These are phyloP conservation scores for Gallirallus australis DNA, from an alignment of 2,797 vertebrate species.

Conservation along the genomic window DNA sequence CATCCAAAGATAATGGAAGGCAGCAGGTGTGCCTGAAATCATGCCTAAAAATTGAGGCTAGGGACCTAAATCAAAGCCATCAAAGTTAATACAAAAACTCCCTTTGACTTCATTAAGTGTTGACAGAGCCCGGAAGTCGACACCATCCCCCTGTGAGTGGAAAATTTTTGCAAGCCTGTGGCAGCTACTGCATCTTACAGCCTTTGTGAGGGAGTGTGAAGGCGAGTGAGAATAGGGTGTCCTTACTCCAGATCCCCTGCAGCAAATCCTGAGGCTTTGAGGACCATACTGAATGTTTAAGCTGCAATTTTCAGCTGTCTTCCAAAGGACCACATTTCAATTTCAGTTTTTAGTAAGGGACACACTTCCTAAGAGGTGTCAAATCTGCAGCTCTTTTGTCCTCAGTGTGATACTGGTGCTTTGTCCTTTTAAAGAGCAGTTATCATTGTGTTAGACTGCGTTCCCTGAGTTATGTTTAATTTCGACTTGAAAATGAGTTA, in stretches of 20 bases:
- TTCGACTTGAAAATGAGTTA: neutral
- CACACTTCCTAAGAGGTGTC: neutral
- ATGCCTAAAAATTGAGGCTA: neutral
- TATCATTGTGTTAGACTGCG: neutral
- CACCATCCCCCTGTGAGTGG: neutral
- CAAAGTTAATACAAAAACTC: neutral
- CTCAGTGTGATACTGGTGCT: neutral
- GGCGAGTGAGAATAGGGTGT: neutral
- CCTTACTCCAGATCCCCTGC: neutral
- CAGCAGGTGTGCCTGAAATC: slow-evolving; percentile 25
- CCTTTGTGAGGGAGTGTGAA: neutral
- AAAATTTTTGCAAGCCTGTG: neutral
- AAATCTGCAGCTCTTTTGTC: neutral
- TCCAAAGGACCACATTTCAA: neutral
- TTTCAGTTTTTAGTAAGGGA: neutral
- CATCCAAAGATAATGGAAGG: neutral
- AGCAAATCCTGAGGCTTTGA: neutral
- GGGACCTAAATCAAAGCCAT: neutral
- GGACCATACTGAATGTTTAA: neutral
- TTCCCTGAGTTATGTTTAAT: neutral
- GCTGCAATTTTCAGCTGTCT: neutral
- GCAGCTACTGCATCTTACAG: neutral
- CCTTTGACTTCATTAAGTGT: neutral
- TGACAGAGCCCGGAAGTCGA: neutral
- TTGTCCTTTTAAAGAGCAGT: neutral